Base-by-base conservation (phyloP, 2,797 vertebrate genomes). In the Lutjanus campechanus region DNA sequence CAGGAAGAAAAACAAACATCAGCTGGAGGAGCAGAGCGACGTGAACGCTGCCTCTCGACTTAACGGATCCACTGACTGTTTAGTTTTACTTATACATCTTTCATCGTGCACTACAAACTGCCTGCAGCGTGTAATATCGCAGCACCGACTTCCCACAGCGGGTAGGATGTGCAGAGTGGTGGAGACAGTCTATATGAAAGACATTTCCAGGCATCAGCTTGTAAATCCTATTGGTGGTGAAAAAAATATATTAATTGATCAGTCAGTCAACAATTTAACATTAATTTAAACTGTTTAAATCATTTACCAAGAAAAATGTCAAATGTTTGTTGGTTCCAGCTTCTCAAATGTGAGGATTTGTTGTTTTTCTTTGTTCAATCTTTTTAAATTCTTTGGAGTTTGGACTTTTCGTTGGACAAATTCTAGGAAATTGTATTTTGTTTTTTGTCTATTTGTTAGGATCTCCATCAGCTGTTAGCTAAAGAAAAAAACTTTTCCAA, bases 1-100 rank as follows among this genome's bases (percentile, higher is more conserved):
- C 83, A 84, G 84, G 83, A 87, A 90, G 85, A 79, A 89, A 92
- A 91, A 85, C 80, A 88, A 87, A 86, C 75, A 81, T 54, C 25
- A 55, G 79, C 47, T 49, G 60, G 78, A 41, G 56, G 67, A 69
- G 53, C 69, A 63, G 22, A 67, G 59, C 2, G 67, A 58, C 12
- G n/a, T 71, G 71, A 74, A 81, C 40, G 29, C 49, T 44, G 63
- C 68, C 15, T 79, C 70, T 77, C 43, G 55, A 69, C 20, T 60
- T 46, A 76, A 82, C 58, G 46, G 62, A 85, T 29, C 25, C 16
- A 20, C 71, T 55, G 47, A 73, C 62, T 77, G 74, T 77, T 85
- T 84, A 36, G 55, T 77, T 83, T 74, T 60, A 88, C 58, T 81
- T 70, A 41, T 29, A 82, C 67, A 80, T 89, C 69, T 66, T 76